These are phyloP conservation scores for Eilema caniola DNA, from an alignment of 2,888 invertebrate species.

Conservation along the genomic window DNA sequence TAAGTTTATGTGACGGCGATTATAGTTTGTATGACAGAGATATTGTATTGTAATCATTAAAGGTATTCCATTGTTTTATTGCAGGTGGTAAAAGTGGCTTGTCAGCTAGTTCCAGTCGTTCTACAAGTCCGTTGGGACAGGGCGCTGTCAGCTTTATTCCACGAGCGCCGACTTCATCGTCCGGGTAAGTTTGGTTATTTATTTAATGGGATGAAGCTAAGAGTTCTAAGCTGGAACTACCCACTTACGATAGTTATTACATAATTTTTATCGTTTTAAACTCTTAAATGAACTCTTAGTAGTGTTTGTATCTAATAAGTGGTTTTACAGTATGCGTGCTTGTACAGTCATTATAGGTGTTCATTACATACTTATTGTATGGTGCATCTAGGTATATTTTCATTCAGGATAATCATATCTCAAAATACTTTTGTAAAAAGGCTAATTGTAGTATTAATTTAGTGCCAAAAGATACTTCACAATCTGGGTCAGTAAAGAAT, in stretches of 20 bases:
- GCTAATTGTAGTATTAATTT: no score
- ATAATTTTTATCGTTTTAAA: no score
- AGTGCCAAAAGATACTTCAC: no score
- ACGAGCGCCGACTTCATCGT: conserved; percentile 86
- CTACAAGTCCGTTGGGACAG: conserved; percentile 85
- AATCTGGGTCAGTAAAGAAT: no score
- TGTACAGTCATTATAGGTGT: background rate
- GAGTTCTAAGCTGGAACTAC: background rate
- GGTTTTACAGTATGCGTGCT: background rate
- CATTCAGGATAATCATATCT: no score
- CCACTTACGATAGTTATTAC: background rate
- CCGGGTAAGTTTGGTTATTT: conserved; percentile 72
- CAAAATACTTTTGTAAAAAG: no score
- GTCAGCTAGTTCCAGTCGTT: conserved; percentile 88
- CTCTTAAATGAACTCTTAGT: background rate
- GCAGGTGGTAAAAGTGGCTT: conserved; percentile 81
- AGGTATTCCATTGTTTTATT: conserved; percentile 54
- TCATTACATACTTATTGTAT: background rate
- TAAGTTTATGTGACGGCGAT: conserved; percentile 23
- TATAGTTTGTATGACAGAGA: conserved; percentile 22
- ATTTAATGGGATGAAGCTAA: conserved; percentile 20
- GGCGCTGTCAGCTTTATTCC: conserved; percentile 82
- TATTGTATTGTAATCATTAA: conserved; percentile 38
- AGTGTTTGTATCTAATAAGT: background rate
- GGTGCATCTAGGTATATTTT: background rate